phyloP scores from a whole-genome alignment of 2,113 vertebrate species.

The Donacobius atricapilla region DNA sequence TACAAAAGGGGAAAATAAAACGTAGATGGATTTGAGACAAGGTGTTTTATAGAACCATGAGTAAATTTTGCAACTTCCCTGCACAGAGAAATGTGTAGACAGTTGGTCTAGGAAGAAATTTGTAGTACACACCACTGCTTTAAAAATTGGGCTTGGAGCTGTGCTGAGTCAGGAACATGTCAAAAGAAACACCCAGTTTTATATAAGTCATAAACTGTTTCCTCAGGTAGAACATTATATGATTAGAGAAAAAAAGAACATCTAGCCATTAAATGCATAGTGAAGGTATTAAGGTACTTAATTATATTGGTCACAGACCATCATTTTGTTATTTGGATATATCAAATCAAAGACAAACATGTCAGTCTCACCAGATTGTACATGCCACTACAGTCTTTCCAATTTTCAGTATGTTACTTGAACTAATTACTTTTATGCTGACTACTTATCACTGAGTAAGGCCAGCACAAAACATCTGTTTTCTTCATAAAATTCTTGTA shows the following conservation, averaged over 20 bases:
- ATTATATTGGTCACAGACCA: constrained; percentile 59
- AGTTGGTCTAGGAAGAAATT: neutral
- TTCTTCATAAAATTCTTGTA: neutral
- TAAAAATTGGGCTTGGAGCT: constrained; percentile 43
- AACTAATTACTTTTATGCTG: constrained; percentile 50
- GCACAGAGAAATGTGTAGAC: neutral
- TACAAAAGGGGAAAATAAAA: neutral
- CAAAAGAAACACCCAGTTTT: constrained; percentile 68
- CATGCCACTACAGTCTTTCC: constrained; percentile 49
- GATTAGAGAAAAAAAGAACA: constrained; percentile 59
- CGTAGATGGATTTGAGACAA: neutral
- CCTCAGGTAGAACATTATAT: constrained; percentile 62
- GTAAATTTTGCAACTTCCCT: neutral
- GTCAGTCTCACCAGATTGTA: constrained; percentile 50
- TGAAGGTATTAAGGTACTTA: constrained; percentile 63
- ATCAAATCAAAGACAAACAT: constrained; percentile 52
- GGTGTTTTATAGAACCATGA: neutral
- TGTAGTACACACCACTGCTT: neutral
- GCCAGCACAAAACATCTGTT: neutral
- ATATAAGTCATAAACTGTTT: constrained; percentile 67
- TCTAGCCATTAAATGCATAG: constrained; percentile 55
- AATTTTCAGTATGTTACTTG: neutral
- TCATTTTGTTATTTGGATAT: constrained; percentile 37
- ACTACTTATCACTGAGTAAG: constrained; percentile 21
- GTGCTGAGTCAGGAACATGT: constrained; percentile 63